Conservation (phyloP, 2,888 invertebrate genomes). For the Drosophila paranaensis region DNA sequence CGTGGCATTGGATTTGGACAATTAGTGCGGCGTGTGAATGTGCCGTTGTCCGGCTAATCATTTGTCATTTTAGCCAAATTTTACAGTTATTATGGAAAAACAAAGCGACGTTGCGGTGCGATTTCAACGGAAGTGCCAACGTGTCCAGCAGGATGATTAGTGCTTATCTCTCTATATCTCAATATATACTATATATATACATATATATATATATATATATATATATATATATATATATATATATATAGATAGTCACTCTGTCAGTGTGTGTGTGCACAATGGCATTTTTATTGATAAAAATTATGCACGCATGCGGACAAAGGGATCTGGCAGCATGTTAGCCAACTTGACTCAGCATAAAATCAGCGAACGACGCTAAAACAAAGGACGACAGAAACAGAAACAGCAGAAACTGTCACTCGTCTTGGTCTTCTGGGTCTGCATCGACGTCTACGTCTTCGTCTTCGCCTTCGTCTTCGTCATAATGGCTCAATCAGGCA, state of each 20-base stretch:
- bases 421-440: slow-evolving; percentile 41
- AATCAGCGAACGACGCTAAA: slow-evolving; percentile 42
- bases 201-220: too few relatives aligned
- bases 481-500: slow-evolving; percentile 76
- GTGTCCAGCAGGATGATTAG: slow-evolving; percentile 57
- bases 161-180: slow-evolving; percentile 19
- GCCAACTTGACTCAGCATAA: slow-evolving; percentile 77
- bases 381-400: slow-evolving; percentile 47
- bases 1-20: neutral
- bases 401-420: slow-evolving; percentile 34
- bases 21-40: slow-evolving; percentile 11
- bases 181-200: neutral
- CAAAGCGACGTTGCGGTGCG: slow-evolving; percentile 24
- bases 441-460: slow-evolving; percentile 15
- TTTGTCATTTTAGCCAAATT: slow-evolving; percentile 68
- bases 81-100: slow-evolving; percentile 68
- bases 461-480: slow-evolving; percentile 56
- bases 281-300: slow-evolving; percentile 74
- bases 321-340: slow-evolving; percentile 55
- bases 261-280: slow-evolving; percentile 34
- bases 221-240: neutral
- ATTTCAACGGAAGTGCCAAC: slow-evolving; percentile 62
- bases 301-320: slow-evolving; percentile 71
- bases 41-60: slow-evolving; percentile 39
- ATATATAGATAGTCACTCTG: neutral